phyloP scores from a whole-genome alignment of 2,797 vertebrate genomes.

The Epinephelus coioides region DNA sequence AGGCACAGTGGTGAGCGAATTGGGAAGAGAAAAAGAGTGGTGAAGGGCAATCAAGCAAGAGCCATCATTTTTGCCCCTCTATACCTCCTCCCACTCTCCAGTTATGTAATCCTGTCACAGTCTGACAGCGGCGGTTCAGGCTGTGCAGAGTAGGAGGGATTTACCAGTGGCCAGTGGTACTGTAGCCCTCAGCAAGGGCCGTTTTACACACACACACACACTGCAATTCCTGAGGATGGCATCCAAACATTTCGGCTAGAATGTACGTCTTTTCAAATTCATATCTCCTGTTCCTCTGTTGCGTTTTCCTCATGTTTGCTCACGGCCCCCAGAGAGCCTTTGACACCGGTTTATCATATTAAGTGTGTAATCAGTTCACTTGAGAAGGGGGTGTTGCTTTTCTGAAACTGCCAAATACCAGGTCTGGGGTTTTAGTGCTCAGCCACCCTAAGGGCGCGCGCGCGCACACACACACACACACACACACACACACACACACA shows the following conservation, averaged over 20 bases:
- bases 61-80: slow-evolving; percentile 49
- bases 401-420: slow-evolving; percentile 62
- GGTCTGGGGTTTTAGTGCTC: slow-evolving; percentile 58
- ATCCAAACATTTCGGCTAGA: not conserved
- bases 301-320: not conserved
- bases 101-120: slow-evolving; percentile 76
- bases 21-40: slow-evolving; percentile 40
- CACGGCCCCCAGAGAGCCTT: slow-evolving; percentile 14
- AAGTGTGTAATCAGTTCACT: slow-evolving; percentile 51
- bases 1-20: not conserved
- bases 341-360: slow-evolving; percentile 45
- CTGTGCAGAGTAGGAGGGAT: slow-evolving; percentile 52
- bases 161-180: slow-evolving; percentile 39
- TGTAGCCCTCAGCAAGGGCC: slow-evolving; percentile 25
- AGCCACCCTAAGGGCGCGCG: slow-evolving; percentile 29
- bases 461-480: not conserved
- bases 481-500: slow-evolving; percentile 26
- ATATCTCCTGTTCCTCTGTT: slow-evolving; percentile 2
- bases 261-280: slow-evolving; percentile 31
- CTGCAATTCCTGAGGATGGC: slow-evolving; percentile 18
- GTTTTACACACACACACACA: not conserved
- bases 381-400: slow-evolving; percentile 43
- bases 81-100: slow-evolving; percentile 51
- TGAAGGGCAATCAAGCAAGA: slow-evolving; percentile 48
- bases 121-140: slow-evolving; percentile 56